Evolutionary conservation across 1,140 invertebrate genomes (phyloP), one percentile per base, ranked within the genome.

Genomic region (Adoxophyes honmai): DNA sequence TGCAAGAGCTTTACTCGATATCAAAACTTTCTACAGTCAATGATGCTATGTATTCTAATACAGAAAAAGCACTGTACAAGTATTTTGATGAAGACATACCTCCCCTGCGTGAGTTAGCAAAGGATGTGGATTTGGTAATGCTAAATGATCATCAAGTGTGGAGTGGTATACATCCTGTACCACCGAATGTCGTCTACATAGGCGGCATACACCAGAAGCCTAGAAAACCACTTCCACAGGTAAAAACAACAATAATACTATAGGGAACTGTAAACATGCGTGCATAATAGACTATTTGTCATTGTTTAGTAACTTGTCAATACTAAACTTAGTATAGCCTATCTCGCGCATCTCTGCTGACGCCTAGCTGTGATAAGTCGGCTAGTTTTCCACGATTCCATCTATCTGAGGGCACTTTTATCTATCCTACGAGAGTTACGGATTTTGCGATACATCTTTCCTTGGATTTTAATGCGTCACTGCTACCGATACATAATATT

Each of bases 61-160:
- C 4, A 4, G 53, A 73, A 68, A 10, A 68, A 68, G 35, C 66
- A 77, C 8, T 4, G 13, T 10, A 61, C 44, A 55, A 15, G 56
- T 53, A 38, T 68, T 89, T 91, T 59, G 90, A 84, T 7, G 13
- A 71, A 0, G 67, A 81, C 59, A 56, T 83, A 11, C 84, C 89
- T 1, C 36, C 64, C 10, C n/a, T 91, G 0, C 59, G 58, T 0
- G 84, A 90, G 54, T 61, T 92, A 11, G 74, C 79, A 16, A 73
- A 79, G 14, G 90, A 89, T 66, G 73, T 90, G 0, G 86, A 89
- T 35, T 70, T 93, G 71, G 52, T 92, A 11, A 88, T 94, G 57
- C 54, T 90, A 5, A 91, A 90, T 60, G 72, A 72, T 10, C 84
- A 91, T 81, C 86, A 81, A 4, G 67, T 87, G n/a, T 81, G 90